Percentiles rank a stretch among this genome's conserved stretches.
Evolutionary conservation across 2,797 vertebrate genomes (phyloP).

Genomic region (Phrynocephalus guinanensis): DNA sequence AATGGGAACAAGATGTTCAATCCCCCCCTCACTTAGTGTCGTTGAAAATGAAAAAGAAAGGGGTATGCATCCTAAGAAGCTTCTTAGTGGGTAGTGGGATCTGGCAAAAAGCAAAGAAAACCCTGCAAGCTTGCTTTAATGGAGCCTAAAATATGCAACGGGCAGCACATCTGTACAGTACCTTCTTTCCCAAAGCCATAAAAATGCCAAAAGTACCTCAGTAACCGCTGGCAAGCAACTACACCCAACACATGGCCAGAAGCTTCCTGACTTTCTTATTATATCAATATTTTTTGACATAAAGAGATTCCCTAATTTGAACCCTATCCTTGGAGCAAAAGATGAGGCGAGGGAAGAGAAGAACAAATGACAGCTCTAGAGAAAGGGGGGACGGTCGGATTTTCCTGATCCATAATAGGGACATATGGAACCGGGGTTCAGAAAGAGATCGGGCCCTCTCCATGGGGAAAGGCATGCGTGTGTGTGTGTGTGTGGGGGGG

Average conservation of each 20-base stretch:
- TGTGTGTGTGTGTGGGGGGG: too few species aligned
- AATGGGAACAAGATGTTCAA: not conserved
- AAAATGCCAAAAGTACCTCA: too few species aligned
- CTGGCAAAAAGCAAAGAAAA: not conserved
- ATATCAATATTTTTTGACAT: too few species aligned
- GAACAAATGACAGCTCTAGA: accelerated
- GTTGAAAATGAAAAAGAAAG: not conserved
- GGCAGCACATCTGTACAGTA: too few species aligned
- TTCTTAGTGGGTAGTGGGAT: too few species aligned
- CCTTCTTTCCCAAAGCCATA: too few species aligned
- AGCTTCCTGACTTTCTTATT: too few species aligned
- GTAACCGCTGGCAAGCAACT: too few species aligned
- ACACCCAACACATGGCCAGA: too few species aligned
- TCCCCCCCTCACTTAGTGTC: not conserved
- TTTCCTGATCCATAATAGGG: too few species aligned
- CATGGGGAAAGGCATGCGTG: not conserved
- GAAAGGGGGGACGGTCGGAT: too few species aligned
- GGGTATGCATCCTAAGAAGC: not conserved
- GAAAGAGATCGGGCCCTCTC: not conserved
- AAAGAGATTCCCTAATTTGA: not conserved
- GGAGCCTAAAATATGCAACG: not conserved
- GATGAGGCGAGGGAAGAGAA: accelerated
- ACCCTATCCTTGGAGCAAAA: not conserved
- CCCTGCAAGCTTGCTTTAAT: not conserved
- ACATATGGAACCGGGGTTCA: not conserved